Conservation (phyloP, 2,888 invertebrate genomes). For the Pomacea canaliculata region DNA sequence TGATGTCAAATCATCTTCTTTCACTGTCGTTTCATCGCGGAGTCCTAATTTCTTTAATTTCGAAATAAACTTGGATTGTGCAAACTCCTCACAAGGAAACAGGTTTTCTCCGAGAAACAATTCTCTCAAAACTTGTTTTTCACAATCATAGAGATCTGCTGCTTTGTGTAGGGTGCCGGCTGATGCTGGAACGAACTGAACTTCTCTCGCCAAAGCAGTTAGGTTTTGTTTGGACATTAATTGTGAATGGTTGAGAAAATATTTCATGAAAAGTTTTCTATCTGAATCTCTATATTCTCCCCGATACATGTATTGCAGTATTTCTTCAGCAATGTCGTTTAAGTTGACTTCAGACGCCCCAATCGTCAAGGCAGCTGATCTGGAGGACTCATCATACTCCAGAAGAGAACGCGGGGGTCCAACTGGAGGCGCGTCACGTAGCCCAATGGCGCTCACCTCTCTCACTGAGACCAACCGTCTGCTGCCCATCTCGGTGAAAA, state of each 20-base stretch:
- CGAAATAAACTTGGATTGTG: slow-evolving; percentile 35
- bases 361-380: slow-evolving; percentile 17
- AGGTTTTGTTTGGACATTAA: slow-evolving; percentile 4
- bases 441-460: slow-evolving; percentile 4
- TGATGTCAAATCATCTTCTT: slow-evolving; percentile 40
- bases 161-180: slow-evolving; percentile 22
- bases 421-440: slow-evolving; percentile 7
- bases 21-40: slow-evolving; percentile 38
- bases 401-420: background rate
- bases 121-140: slow-evolving; percentile 33
- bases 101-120: slow-evolving; percentile 43
- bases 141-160: slow-evolving; percentile 44
- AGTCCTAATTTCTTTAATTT: slow-evolving; percentile 47
- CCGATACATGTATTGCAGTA: slow-evolving; percentile 9
- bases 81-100: slow-evolving; percentile 43
- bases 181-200: slow-evolving; percentile 17
- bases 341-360: slow-evolving; percentile 15
- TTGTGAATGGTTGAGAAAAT: slow-evolving; percentile 14
- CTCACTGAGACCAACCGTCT: slow-evolving; percentile 8
- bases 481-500: slow-evolving; percentile 10
- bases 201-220: slow-evolving; percentile 2
- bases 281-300: background rate
- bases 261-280: slow-evolving; percentile 24
- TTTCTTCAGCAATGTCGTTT: slow-evolving; percentile 2
- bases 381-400: background rate